phyloP scores from a whole-genome alignment of 1,140 invertebrate species.

The Achatina immaculata region DNA sequence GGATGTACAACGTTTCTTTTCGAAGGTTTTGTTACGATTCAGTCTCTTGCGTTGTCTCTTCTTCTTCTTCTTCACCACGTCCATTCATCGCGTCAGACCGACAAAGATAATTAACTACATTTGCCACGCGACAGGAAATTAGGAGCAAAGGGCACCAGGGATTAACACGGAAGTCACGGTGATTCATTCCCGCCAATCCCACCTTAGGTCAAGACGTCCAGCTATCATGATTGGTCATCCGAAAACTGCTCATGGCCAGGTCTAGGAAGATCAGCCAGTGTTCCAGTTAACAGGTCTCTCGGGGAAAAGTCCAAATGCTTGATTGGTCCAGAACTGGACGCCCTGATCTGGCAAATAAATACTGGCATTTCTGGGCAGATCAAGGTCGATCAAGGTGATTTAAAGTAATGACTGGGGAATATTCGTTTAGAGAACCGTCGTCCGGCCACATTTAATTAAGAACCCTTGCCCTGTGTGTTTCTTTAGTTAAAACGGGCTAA shows the following conservation, averaged over 20 bases:
- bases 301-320: not conserved
- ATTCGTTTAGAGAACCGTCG: not conserved
- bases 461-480: too few species aligned
- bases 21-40: too few species aligned
- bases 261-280: not conserved
- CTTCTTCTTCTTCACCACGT: too few species aligned
- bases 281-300: not conserved
- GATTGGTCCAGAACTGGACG: not conserved
- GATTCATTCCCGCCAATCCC: not conserved
- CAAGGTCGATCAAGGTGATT: not conserved
- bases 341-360: not conserved
- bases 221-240: not conserved
- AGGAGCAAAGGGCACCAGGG: not conserved
- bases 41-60: too few species aligned
- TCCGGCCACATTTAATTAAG: too few species aligned
- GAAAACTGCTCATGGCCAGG: not conserved
- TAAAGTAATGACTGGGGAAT: slow-evolving; percentile 1
- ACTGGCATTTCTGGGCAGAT: not conserved
- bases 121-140: too few species aligned
- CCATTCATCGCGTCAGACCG: too few species aligned
- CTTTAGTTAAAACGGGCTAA: too few species aligned
- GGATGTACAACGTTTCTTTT: too few species aligned
- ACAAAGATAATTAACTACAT: too few species aligned
- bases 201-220: not conserved
- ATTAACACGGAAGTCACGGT: not conserved